Conservation (phyloP, 2,797 vertebrate genomes). For the Channa striata region DNA sequence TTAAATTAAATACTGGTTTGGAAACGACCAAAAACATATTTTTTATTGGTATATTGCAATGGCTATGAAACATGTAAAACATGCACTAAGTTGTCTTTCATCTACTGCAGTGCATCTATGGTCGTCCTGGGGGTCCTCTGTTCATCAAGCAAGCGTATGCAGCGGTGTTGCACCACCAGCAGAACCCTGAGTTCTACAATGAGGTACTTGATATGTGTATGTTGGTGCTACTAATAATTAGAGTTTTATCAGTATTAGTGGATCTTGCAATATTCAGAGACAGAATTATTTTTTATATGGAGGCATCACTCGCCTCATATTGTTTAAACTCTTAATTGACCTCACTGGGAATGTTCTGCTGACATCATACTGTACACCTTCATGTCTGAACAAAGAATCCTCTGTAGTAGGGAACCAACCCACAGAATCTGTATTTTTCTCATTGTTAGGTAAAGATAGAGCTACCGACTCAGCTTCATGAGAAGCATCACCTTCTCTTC, state of each 20-base stretch:
- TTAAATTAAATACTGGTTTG: no score
- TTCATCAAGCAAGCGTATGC: conserved; percentile 91
- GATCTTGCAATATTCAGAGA: background rate
- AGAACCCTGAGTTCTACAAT: conserved; percentile 98
- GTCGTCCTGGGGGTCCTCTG: conserved; percentile 90
- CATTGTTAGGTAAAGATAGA: conserved; percentile 92
- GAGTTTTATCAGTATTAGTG: background rate
- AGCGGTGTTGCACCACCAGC: conserved; percentile 95
- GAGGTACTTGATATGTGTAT: conserved; percentile 84
- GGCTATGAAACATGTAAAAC: background rate
- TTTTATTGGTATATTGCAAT: no score
- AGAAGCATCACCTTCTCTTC: conserved; percentile 96
- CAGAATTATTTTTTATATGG: background rate
- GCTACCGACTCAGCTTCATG: conserved; percentile 94
- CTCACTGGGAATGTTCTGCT: conserved; percentile 6
- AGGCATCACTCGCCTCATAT: background rate
- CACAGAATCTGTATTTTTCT: conserved; percentile 22
- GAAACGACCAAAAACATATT: no score
- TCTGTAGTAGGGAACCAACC: conserved; percentile 22
- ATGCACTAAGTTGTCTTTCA: background rate
- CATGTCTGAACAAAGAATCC: conserved; percentile 22
- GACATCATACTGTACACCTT: conserved; percentile 11
- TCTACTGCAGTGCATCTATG: conserved; percentile 91
- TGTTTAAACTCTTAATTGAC: conserved; percentile 2
- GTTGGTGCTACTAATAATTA: background rate